Base-by-base conservation (phyloP, 37 sponge, comb jelly and placozoan species). In the Agelas oroides region DNA sequence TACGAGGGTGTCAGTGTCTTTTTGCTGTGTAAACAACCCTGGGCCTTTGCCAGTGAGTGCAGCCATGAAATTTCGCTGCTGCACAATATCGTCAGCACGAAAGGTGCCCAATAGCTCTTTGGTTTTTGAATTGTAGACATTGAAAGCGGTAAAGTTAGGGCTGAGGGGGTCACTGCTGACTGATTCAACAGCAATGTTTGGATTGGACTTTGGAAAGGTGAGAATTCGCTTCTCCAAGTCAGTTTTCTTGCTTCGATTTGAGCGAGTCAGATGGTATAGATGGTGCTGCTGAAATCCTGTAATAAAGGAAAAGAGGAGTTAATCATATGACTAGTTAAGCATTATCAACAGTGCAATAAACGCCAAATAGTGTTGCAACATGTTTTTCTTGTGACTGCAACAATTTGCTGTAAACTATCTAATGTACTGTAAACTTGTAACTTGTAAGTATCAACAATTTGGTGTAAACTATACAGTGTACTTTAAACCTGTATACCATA, bases 41-140 rank as follows among this genome's bases (percentile, higher is more conserved):
- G 73, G 76, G 21, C 94, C 89, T 55, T 30, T 85, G 11, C 76
- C 91, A 14, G 91, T 84, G 0, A 94, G 87, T 19, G 88, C 81
- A 8, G 89, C 90, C 90, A 94, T 90, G 53, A 94, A 89, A 35
- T 57, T 77, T 13, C 94, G 65, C 75, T 85, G 83, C 77, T 90
- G 85, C 15, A 84, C 84, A 23, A 87, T 83, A 72, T 94, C 84
- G 0, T 87, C 75, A 23, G 91, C 87, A 76, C 81, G 81, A 70
- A 87, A 79, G 2, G 77, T 77, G 30, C 38, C 37, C 61, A 86
- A 57, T 1, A 38, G 30, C n/a, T 75, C 57, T 16, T 74, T 61
- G 5, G 78, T 57, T 2, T 23, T 52, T n/a, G 76, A 53, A 21
- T 84, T 53, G 24, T 55, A 31, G 23, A 89, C 59, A 6, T 24